Evolutionary conservation across 30 jellyfish, hydroid and myxozoan genomes (phyloP), one percentile per base, ranked within the genome.

Genomic region (Turritopsis rubra): DNA sequence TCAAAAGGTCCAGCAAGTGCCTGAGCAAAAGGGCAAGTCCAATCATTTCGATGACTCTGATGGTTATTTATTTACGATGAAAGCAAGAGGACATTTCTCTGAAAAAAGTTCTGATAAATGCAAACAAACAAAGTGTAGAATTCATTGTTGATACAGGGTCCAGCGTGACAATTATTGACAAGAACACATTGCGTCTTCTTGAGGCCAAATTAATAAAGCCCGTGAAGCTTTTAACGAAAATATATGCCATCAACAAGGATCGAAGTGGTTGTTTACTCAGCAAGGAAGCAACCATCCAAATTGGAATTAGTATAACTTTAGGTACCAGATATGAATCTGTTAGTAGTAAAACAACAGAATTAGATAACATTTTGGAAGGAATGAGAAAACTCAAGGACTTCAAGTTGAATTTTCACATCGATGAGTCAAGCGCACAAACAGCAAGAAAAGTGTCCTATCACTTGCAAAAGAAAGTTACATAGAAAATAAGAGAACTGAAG

Each of bases 201-300:
- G 21, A 60, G 19, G 73, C 21, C 21, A 18, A 21, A 23, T 60
- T 0, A 0, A 60, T 18, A 60, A 60, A 60, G 73, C 21, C 0
- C 19, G 21, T 18, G 21, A 60, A 0, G 21, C 22, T 60, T 60
- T 60, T 60, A 60, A 60, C 21, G 73, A 60, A 18, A 60, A 23
- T 0, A 60, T 60, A 60, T 60, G 73, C 21, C 73, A 60, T 60
- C 19, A 60, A 0, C 73, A 60, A 60, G 21, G 73, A 60, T 23
- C 19, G 73, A 60, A 60, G 19, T 60, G 73, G 73, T 60, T 60
- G 73, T 60, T 23, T 60, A 60, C 73, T 60, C 73, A 60, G 73
- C 21, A 60, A 0, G 73, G 73, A 60, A 60, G 73, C 73, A 60
- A 23, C 73, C 73, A 60, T 60, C 73, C 73, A 60, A 23, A 18